Base-by-base conservation (phyloP, 2,888 invertebrate species). In the Plemyria rubiginata region DNA sequence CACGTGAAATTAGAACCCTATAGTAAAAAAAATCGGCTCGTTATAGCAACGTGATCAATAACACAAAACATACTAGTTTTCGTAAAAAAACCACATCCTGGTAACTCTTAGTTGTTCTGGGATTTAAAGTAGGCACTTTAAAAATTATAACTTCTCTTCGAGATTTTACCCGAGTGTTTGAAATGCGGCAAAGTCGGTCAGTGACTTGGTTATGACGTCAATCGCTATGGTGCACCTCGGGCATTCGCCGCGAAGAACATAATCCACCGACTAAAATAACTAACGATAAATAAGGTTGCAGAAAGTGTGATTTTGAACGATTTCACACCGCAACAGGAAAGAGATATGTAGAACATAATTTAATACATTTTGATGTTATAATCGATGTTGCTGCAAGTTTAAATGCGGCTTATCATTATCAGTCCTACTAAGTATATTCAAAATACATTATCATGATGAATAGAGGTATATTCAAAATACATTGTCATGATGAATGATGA, bases 201-300 rank as follows among this genome's bases (percentile, higher is more conserved):
- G 56, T 73, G 81, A 78, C 80, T 79, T 66, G 53, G 58, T 62
- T 54, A 62, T 85, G 86, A 86, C 86, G 86, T 86, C 86, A 86
- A 76, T 76, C 70, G 67, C 55, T 70, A 72, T 74, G 73, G 70
- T 81, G 76, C 81, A 81, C 70, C 69, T 74, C 71, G 65, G 70
- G 40, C 54, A 62, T 70, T 65, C 71, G 63, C 67, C 53, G 60
- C 70, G 66, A 71, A 70, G 29, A 45, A 68, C 64, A 68, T 61
- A 68, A 70, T 54, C 54, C 46, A 62, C 64, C 65, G 59, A 70
- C 70, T 70, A 58, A 74, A 77, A 74, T 68, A 68, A 61, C 62
- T 57, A 36, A n/a, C 38, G 22, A 12, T 54, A 46, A 46, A 12
- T 16, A 22, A 61, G 63, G 63, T 62, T 53, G 61, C 58, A 66